Conservation (phyloP, 2,113 vertebrate species). For the Lanius collurio region DNA sequence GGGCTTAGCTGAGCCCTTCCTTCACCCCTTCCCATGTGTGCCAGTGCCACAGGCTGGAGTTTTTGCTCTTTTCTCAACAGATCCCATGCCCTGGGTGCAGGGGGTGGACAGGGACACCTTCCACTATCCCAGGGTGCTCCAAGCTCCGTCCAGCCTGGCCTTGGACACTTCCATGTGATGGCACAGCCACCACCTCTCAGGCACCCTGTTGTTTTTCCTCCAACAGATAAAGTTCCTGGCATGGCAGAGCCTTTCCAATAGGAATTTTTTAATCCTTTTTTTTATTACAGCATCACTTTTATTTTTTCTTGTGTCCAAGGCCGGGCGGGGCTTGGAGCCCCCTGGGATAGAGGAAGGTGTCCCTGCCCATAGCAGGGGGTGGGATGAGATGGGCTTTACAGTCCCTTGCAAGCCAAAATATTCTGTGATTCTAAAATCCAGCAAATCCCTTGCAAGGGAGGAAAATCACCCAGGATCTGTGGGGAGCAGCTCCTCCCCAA, state of each 20-base stretch:
- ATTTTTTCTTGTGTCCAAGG: background rate
- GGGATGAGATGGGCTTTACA: background rate
- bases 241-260: fast-evolving
- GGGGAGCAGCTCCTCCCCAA: background rate
- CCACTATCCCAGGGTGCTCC: background rate
- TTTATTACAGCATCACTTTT: background rate
- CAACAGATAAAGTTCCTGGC: background rate
- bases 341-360: background rate
- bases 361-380: background rate
- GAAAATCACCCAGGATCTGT: background rate
- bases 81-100: fast-evolving
- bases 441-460: background rate
- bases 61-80: background rate
- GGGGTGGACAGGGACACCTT: background rate
- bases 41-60: fast-evolving
- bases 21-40: background rate
- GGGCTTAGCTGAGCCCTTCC: background rate
- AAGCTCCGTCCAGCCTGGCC: background rate
- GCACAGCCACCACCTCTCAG: background rate
- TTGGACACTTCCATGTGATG: background rate
- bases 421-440: background rate
- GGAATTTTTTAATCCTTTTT: background rate
- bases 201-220: background rate
- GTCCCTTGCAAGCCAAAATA: background rate
- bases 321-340: background rate